phyloP scores from a whole-genome alignment of 1,140 invertebrate genomes.

The Eupristina koningsbergeri region DNA sequence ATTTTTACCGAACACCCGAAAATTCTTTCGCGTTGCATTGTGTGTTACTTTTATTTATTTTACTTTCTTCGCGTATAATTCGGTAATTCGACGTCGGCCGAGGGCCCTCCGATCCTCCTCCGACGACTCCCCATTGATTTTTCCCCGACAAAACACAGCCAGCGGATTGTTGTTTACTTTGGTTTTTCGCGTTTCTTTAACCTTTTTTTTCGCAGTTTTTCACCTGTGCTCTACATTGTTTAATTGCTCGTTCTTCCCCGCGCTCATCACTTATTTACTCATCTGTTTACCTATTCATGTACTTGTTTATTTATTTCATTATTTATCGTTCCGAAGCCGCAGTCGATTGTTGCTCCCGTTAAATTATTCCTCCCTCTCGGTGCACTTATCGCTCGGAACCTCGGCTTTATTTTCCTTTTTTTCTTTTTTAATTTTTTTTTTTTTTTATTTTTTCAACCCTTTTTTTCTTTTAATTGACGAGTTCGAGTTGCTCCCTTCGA shows the following conservation, averaged over 20 bases:
- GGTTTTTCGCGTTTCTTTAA: too few relatives aligned
- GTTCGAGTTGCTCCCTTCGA: background rate
- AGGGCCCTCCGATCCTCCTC: background rate
- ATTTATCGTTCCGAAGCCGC: too few relatives aligned
- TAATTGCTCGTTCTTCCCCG: too few relatives aligned
- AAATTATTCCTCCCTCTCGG: too few relatives aligned
- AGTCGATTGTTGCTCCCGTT: too few relatives aligned
- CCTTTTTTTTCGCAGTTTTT: background rate
- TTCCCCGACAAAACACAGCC: too few relatives aligned
- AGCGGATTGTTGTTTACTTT: too few relatives aligned
- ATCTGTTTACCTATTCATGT: too few relatives aligned
- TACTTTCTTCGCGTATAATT: background rate
- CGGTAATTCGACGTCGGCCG: too few relatives aligned
- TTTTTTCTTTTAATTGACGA: background rate
- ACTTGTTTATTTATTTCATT: too few relatives aligned
- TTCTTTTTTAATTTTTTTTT: background rate
- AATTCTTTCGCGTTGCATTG: constrained; percentile 32
- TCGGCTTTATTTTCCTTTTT: background rate
- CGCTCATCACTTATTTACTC: too few relatives aligned
- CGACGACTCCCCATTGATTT: background rate
- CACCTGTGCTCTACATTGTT: too few relatives aligned
- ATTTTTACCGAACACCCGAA: constrained; percentile 38
- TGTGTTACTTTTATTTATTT: background rate
- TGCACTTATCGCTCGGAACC: background rate
- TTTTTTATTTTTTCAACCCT: constrained; percentile 2